These are phyloP conservation scores for Hofmannophila pseudospretella DNA, from an alignment of 2,888 invertebrate genomes.

Conservation along the genomic window DNA sequence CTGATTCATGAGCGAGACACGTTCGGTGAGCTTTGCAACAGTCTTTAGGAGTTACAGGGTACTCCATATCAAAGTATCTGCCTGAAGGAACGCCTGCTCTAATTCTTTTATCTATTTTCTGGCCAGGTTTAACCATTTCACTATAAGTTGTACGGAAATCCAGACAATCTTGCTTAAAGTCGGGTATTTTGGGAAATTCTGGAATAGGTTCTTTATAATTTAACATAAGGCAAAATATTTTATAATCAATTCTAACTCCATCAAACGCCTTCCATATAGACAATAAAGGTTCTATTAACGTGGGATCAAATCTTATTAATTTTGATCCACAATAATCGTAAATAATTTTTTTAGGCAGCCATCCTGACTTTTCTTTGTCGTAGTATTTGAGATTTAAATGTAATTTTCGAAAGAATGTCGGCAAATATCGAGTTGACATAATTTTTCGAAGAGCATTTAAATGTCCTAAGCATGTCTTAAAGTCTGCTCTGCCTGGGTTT, in stretches of 20 bases:
- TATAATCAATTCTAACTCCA: constrained; percentile 63
- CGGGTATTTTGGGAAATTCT: constrained; percentile 56
- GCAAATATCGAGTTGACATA: constrained; percentile 40
- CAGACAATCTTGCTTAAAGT: constrained; percentile 43
- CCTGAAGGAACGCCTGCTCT: constrained; percentile 64
- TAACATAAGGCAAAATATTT: constrained; percentile 65
- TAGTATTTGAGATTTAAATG: constrained; percentile 49
- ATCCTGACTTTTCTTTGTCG: constrained; percentile 57
- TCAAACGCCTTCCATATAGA: constrained; percentile 62
- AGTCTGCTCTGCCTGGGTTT: constrained; percentile 49
- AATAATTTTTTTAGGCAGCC: constrained; percentile 59
- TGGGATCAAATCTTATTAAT: constrained; percentile 61
- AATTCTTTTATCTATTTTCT: constrained; percentile 28
- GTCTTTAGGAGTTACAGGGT: constrained; percentile 45
- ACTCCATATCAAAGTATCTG: constrained; percentile 58
- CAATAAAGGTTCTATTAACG: constrained; percentile 67
- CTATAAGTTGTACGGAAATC: constrained; percentile 57
- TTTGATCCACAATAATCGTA: constrained; percentile 59
- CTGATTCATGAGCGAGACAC: constrained; percentile 55
- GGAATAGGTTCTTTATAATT: constrained; percentile 60
- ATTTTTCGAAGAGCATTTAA: constrained; percentile 58
- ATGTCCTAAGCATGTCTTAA: constrained; percentile 60
- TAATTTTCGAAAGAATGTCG: constrained; percentile 45
- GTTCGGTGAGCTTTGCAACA: constrained; percentile 40
- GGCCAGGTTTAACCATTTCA: constrained; percentile 56